These are phyloP conservation scores for Drosophila ogumai DNA, from an alignment of 1,140 invertebrate species.

Conservation along the genomic window DNA sequence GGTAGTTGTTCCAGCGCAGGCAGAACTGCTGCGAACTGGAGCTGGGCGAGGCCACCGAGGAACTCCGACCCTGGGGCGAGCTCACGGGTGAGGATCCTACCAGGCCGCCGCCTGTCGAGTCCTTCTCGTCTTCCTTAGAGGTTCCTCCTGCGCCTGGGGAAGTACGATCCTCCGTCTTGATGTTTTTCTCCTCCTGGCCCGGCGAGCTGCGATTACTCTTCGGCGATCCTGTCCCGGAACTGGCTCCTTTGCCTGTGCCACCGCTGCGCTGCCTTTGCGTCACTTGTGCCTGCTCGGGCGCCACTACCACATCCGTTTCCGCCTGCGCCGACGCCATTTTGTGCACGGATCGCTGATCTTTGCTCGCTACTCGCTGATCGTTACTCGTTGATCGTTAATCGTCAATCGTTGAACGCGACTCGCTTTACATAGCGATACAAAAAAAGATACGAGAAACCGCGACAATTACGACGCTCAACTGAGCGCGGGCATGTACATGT, in stretches of 20 bases:
- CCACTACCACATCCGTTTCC: conserved; percentile 41
- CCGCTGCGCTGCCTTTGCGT: conserved; percentile 67
- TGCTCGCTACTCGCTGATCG: conserved; percentile 27
- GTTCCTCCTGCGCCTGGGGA: background rate
- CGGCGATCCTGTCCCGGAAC: conserved; percentile 18
- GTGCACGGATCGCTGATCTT: conserved; percentile 18
- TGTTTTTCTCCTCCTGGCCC: conserved; percentile 11
- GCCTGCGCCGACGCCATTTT: conserved; percentile 50
- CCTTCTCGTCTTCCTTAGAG: conserved; percentile 23
- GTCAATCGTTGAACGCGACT: conserved; percentile 24
- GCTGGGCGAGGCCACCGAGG: conserved; percentile 36
- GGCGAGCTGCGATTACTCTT: conserved; percentile 27
- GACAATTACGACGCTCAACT: conserved; percentile 42
- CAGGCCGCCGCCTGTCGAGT: conserved; percentile 2
- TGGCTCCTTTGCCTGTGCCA: conserved; percentile 33
- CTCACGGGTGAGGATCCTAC: conserved; percentile 35
- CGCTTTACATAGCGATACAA: conserved; percentile 21
- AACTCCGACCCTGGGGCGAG: conserved; percentile 26
- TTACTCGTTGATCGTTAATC: conserved; percentile 20
- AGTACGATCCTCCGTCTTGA: conserved; percentile 36
- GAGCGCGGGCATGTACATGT: conserved; percentile 45
- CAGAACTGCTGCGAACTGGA: conserved; percentile 88
- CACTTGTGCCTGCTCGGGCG: conserved; percentile 56
- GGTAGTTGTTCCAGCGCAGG: conserved; percentile 97
- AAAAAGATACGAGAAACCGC: conserved; percentile 19